A percentile compares a stretch with the other conserved stretches of the same genome.
Conservation (phyloP, 2,888 invertebrate species). For the Drosophila lacicola region DNA sequence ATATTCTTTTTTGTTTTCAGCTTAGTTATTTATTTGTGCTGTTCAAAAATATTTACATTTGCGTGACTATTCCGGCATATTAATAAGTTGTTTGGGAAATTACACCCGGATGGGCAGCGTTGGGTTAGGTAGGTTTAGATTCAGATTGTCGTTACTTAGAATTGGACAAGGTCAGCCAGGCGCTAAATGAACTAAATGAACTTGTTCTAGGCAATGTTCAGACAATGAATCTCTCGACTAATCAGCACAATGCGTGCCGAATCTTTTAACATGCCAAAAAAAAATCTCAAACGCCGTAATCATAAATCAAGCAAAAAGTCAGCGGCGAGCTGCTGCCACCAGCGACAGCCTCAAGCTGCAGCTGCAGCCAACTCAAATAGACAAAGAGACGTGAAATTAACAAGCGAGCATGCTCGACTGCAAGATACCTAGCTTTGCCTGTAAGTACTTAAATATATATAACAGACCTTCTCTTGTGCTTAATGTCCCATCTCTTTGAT, state of each 20-base stretch:
- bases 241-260: constrained; percentile 73
- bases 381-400: constrained; percentile 20
- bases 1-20: neutral
- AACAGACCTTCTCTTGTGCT: too few relatives aligned
- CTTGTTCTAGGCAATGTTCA: constrained; percentile 50
- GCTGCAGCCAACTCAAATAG: constrained; percentile 42
- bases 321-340: constrained; percentile 37
- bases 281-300: constrained; percentile 58
- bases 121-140: constrained; percentile 20
- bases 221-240: constrained; percentile 45
- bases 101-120: constrained; percentile 73
- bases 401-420: neutral
- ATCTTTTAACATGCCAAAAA: constrained; percentile 70
- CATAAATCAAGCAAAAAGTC: constrained; percentile 73
- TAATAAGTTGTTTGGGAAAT: constrained; percentile 77
- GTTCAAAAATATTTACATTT: constrained; percentile 70
- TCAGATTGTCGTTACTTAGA: constrained; percentile 43
- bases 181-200: constrained; percentile 54
- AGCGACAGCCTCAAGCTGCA: constrained; percentile 55
- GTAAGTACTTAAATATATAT: too few relatives aligned
- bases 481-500: too few relatives aligned
- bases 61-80: constrained; percentile 62
- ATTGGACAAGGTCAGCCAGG: constrained; percentile 60
- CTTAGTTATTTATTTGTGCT: constrained; percentile 47
- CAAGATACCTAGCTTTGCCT: neutral